Percentiles rank a stretch among this genome's conserved stretches.
Conservation (phyloP, 2,797 vertebrate genomes). For the Ceyx erithaca region DNA sequence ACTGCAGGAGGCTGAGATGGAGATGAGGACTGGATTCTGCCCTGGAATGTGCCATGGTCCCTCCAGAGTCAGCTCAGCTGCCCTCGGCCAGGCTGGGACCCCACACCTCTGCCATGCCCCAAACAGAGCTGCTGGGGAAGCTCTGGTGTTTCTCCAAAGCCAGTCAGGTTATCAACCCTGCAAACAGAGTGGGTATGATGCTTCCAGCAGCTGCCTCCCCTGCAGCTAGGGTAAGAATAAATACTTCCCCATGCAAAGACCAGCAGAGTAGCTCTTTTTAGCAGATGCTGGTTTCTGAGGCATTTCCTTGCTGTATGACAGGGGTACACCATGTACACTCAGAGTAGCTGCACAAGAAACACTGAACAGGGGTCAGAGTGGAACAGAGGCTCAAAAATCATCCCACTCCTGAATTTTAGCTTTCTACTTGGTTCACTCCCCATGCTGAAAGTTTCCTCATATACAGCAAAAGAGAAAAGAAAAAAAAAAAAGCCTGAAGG, state of each 20-base stretch:
- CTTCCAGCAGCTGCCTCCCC: not conserved
- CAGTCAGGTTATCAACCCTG: not conserved
- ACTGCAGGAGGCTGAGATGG: not conserved
- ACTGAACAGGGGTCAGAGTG: accelerated
- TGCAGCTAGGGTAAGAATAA: not conserved
- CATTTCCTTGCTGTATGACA: not conserved
- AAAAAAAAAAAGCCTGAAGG: not conserved
- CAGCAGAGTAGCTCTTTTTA: not conserved
- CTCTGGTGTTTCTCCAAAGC: not conserved
- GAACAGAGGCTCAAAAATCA: not conserved
- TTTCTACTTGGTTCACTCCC: not conserved
- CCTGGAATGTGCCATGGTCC: accelerated
- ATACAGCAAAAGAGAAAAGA: not conserved
- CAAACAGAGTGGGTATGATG: not conserved
- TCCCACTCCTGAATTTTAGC: not conserved
- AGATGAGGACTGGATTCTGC: not conserved
- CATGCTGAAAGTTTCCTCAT: accelerated
- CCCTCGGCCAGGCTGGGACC: not conserved
- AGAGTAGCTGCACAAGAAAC: not conserved
- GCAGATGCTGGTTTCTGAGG: not conserved
- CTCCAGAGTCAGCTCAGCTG: not conserved
- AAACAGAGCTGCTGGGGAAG: not conserved
- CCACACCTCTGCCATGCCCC: not conserved
- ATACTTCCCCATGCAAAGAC: not conserved
- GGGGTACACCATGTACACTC: not conserved